Percentiles rank a stretch among this genome's conserved stretches.
phyloP scores from a whole-genome alignment of 2,113 vertebrate genomes.

The Etheostoma cragini region DNA sequence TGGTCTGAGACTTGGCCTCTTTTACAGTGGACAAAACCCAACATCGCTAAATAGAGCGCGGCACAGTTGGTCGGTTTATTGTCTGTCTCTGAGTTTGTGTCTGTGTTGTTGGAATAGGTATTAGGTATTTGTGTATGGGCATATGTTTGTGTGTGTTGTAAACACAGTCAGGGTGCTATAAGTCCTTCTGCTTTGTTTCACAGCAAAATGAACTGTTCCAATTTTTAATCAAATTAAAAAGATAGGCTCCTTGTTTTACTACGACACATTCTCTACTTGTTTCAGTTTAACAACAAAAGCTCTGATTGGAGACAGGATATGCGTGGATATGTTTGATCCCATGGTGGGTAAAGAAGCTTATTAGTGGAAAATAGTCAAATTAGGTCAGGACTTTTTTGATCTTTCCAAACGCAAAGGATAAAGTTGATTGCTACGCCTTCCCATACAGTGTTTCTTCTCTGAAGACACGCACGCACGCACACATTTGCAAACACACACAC shows the following conservation, averaged over 20 bases:
- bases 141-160: slow-evolving; percentile 20
- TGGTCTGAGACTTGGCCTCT: slow-evolving; percentile 41
- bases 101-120: slow-evolving; percentile 43
- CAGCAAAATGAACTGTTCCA: not conserved
- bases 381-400: slow-evolving; percentile 61
- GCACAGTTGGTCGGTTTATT: slow-evolving; percentile 73
- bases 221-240: not conserved
- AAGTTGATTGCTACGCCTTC: slow-evolving; percentile 41
- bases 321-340: slow-evolving; percentile 36
- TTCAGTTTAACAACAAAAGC: slow-evolving; percentile 12
- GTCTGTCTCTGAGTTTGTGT: slow-evolving; percentile 40
- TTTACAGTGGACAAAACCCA: slow-evolving; percentile 66
- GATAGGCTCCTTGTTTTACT: not conserved
- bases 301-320: not conserved
- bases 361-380: slow-evolving; percentile 51
- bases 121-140: slow-evolving; percentile 40
- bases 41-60: slow-evolving; percentile 68
- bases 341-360: slow-evolving; percentile 49
- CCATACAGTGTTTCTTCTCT: not conserved
- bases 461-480: not conserved
- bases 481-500: not conserved
- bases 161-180: slow-evolving; percentile 4
- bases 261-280: slow-evolving; percentile 19
- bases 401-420: slow-evolving; percentile 41
- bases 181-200: slow-evolving; percentile 49